These are phyloP conservation scores for Odontomyia ornata DNA, from an alignment of 2,888 invertebrate species.

Conservation along the genomic window DNA sequence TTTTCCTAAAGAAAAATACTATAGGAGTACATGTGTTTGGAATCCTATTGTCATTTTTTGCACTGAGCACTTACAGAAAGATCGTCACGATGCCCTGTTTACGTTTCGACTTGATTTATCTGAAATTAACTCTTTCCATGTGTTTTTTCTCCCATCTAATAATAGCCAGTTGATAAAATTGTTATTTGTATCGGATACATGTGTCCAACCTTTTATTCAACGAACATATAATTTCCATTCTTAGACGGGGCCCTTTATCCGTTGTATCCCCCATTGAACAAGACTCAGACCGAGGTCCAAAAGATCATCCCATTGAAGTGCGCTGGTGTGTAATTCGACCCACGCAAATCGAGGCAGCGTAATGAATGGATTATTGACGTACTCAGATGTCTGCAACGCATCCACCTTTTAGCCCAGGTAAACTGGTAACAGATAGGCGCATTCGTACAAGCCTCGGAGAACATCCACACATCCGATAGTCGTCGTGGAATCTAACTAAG, in stretches of 20 bases:
- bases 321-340: conserved; percentile 47
- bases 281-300: neutral
- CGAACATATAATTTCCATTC: conserved; percentile 31
- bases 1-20: too few relatives aligned
- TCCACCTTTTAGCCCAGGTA: conserved; percentile 29
- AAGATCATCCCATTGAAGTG: conserved; percentile 16
- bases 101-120: neutral
- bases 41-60: too few relatives aligned
- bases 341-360: conserved; percentile 45
- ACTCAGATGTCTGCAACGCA: conserved; percentile 24
- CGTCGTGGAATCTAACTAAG: conserved; percentile 2
- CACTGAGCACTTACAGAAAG: too few relatives aligned
- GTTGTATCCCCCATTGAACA: neutral
- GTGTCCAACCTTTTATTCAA: conserved; percentile 27
- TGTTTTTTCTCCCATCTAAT: conserved; percentile 16
- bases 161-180: conserved; percentile 36
- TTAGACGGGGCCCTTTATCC: neutral
- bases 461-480: neutral
- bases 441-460: neutral
- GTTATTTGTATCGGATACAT: conserved; percentile 24
- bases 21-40: too few relatives aligned
- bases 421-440: conserved; percentile 3
- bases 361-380: conserved; percentile 50
- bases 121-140: neutral
- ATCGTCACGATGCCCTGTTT: too few relatives aligned